A percentile compares a stretch with the other conserved stretches of the same genome.
Evolutionary conservation across 2,888 invertebrate species (phyloP).

Genomic region (Caenorhabditis panamensis): DNA sequence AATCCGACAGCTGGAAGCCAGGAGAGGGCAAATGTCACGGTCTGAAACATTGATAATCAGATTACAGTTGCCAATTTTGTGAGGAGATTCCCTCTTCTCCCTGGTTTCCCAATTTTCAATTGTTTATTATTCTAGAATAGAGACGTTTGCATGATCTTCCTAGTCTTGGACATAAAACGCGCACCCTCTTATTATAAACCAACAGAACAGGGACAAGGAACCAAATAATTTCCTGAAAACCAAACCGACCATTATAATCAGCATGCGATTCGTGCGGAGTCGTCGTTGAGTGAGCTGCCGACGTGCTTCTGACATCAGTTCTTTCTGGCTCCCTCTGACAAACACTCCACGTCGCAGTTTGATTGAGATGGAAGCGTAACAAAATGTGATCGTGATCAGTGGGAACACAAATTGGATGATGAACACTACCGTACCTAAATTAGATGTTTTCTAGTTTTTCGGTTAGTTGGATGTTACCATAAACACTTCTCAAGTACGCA

Average conservation of each 20-base stretch:
- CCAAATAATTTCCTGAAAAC: too few relatives aligned
- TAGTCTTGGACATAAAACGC: too few relatives aligned
- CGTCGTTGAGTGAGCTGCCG: conserved; percentile 86
- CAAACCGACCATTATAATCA: conserved; percentile 91
- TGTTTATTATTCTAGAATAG: too few relatives aligned
- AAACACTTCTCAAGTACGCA: conserved; percentile 59
- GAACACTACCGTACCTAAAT: conserved; percentile 77
- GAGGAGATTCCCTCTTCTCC: too few relatives aligned
- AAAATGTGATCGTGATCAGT: conserved; percentile 76
- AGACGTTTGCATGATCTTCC: too few relatives aligned
- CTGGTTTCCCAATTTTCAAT: too few relatives aligned
- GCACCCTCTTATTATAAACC: not conserved
- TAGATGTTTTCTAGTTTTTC: not conserved
- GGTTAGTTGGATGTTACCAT: conserved; percentile 66
- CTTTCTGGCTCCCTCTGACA: conserved; percentile 66
- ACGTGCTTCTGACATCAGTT: conserved; percentile 75
- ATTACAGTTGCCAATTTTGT: not conserved
- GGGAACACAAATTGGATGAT: conserved; percentile 79
- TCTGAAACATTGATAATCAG: conserved; percentile 48
- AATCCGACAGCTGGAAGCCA: conserved; percentile 85
- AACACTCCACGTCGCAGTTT: conserved; percentile 75
- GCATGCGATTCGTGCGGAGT: conserved; percentile 94
- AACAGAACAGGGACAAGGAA: not conserved
- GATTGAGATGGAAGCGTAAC: conserved; percentile 78
- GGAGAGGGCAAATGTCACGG: conserved; percentile 91